These are phyloP conservation scores for Lucinisca nassula DNA, from an alignment of 2,888 invertebrate genomes.

Conservation along the genomic window DNA sequence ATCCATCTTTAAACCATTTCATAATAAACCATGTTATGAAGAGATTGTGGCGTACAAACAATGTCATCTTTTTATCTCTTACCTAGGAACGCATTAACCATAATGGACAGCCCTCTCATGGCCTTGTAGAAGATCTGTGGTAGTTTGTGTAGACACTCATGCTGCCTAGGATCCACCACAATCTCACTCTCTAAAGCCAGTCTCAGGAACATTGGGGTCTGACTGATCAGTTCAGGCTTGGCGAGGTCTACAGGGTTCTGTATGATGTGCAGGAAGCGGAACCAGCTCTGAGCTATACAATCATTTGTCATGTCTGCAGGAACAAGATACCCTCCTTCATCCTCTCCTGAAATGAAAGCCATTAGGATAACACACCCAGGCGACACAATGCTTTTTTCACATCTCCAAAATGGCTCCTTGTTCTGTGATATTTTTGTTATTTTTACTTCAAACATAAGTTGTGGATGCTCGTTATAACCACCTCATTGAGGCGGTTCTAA, in stretches of 20 bases:
- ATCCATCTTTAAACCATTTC: no score
- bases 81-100: slow-evolving; percentile 99
- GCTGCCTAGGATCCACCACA: slow-evolving; percentile 95
- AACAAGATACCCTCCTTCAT: slow-evolving; percentile 93
- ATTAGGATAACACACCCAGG: no score
- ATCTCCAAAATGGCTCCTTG: no score
- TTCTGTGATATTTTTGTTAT: no score
- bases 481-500: no score
- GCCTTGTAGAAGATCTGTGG: slow-evolving; percentile 97
- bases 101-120: slow-evolving; percentile 96
- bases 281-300: slow-evolving; percentile 98
- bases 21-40: no score
- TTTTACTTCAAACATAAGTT: no score
- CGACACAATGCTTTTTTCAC: no score
- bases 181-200: slow-evolving; percentile 94
- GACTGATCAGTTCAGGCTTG: slow-evolving; percentile 89
- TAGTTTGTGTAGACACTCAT: slow-evolving; percentile 89
- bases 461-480: no score
- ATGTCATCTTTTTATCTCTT: no score
- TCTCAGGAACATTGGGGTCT: slow-evolving; percentile 93
- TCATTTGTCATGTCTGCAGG: slow-evolving; percentile 94
- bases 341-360: slow-evolving; percentile 94
- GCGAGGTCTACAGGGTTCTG: slow-evolving; percentile 97
- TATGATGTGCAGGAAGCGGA: slow-evolving; percentile 96
- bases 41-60: no score